Percentiles rank a stretch among this genome's conserved stretches.
These are phyloP conservation scores for Ammospiza caudacuta DNA, from an alignment of 2,113 vertebrate genomes.

Conservation along the genomic window DNA sequence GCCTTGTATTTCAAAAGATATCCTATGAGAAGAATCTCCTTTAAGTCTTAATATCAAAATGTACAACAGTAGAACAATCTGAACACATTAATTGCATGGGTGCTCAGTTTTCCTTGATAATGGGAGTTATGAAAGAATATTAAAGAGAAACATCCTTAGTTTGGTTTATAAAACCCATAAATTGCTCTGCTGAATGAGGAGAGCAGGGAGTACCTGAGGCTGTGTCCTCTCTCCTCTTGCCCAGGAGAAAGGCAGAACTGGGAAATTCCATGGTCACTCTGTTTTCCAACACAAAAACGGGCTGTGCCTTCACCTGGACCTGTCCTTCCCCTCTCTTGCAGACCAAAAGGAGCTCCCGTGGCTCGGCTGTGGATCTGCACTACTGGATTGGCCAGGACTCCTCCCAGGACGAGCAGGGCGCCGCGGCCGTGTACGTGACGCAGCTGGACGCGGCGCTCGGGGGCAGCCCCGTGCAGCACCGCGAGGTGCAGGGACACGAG, in stretches of 20 bases:
- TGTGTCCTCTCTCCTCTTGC: background rate
- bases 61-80: background rate
- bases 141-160: background rate
- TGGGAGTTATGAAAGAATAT: background rate
- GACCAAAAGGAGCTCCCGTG: conserved; percentile 65
- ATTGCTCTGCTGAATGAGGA: background rate
- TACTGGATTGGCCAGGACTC: conserved; percentile 87
- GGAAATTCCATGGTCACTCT: background rate
- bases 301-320: background rate
- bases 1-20: background rate
- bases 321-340: background rate
- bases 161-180: background rate
- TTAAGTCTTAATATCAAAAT: background rate
- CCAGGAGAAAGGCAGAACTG: background rate
- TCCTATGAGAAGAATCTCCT: background rate
- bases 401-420: conserved; percentile 87
- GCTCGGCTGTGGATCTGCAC: conserved; percentile 76
- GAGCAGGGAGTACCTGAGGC: background rate
- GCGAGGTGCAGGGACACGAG: conserved; percentile 85
- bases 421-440: conserved; percentile 80
- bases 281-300: background rate
- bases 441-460: conserved; percentile 82
- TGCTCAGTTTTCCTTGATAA: background rate
- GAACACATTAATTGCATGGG: rapidly evolving
- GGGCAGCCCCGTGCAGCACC: conserved; percentile 83